Percentiles rank a stretch among this genome's conserved stretches.
Evolutionary conservation across 2,888 invertebrate genomes (phyloP).

Genomic region (Altica lythri): DNA sequence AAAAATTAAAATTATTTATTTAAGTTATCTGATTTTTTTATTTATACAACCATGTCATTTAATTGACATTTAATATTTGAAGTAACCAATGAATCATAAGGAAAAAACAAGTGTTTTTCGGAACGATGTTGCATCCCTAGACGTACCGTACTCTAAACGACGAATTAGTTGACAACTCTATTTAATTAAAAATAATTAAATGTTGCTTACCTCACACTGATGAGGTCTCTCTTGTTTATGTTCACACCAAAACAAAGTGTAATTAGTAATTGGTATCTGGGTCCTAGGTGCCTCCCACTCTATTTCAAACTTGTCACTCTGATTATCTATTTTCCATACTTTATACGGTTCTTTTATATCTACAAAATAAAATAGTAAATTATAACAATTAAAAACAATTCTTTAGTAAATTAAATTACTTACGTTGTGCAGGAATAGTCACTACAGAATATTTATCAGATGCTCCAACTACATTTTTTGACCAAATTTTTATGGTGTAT

Average conservation of each 20-base stretch:
- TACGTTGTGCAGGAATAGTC: constrained; percentile 60
- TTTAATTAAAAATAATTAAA: no score
- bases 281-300: constrained; percentile 73
- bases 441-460: constrained; percentile 64
- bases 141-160: no score
- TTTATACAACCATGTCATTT: no score
- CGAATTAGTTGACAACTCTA: no score
- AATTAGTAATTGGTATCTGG: constrained; percentile 61
- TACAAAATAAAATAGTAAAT: constrained; percentile 32
- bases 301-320: constrained; percentile 65
- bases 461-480: constrained; percentile 65
- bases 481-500: constrained; percentile 63
- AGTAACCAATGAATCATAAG: no score
- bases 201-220: constrained; percentile 55
- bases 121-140: no score
- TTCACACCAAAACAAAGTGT: constrained; percentile 77
- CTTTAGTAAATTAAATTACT: no score
- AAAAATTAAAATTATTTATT: no score
- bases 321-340: constrained; percentile 67
- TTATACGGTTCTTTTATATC: constrained; percentile 39
- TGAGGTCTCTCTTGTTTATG: constrained; percentile 50
- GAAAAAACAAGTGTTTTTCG: no score
- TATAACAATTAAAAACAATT: constrained; percentile 13
- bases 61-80: no score
- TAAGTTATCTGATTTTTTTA: no score